Percentiles rank a stretch among this genome's conserved stretches.
These are phyloP conservation scores for Hyalella azteca DNA, from an alignment of 2,888 invertebrate species.

Conservation along the genomic window DNA sequence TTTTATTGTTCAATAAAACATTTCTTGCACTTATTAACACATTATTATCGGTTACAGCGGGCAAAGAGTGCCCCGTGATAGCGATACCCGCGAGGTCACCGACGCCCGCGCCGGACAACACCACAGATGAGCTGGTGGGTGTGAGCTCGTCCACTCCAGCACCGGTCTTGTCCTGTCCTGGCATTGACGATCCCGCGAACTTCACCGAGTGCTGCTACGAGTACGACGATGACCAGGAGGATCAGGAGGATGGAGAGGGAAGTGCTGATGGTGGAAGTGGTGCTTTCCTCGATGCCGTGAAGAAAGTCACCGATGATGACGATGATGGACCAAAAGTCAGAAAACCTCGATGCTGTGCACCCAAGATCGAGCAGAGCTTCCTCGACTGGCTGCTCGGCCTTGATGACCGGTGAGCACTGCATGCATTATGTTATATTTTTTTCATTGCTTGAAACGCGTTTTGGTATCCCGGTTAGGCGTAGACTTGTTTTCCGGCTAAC, in stretches of 20 bases:
- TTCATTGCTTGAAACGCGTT: too few relatives aligned
- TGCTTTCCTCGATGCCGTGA: background rate
- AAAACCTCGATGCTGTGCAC: background rate
- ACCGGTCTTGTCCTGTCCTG: conserved; percentile 44
- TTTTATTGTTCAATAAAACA: too few relatives aligned
- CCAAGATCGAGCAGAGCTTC: background rate
- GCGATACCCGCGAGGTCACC: background rate
- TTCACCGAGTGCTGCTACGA: conserved; percentile 53
- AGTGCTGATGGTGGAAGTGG: background rate
- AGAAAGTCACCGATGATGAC: background rate
- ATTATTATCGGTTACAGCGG: conserved; percentile 3
- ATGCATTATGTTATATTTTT: too few relatives aligned
- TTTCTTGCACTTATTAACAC: too few relatives aligned
- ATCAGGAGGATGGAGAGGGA: background rate
- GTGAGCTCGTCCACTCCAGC: background rate
- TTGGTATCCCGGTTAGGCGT: too few relatives aligned
- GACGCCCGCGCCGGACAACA: background rate
- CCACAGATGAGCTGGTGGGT: background rate
- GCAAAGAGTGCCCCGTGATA: conserved; percentile 42
- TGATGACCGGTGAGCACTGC: conserved; percentile 29
- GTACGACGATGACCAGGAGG: conserved; percentile 13
- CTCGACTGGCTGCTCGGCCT: background rate
- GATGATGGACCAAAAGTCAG: background rate
- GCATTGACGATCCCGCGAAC: conserved; percentile 46
- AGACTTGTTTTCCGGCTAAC: too few relatives aligned